Conservation (phyloP, 2,888 invertebrate species). For the Epinotia demarniana region DNA sequence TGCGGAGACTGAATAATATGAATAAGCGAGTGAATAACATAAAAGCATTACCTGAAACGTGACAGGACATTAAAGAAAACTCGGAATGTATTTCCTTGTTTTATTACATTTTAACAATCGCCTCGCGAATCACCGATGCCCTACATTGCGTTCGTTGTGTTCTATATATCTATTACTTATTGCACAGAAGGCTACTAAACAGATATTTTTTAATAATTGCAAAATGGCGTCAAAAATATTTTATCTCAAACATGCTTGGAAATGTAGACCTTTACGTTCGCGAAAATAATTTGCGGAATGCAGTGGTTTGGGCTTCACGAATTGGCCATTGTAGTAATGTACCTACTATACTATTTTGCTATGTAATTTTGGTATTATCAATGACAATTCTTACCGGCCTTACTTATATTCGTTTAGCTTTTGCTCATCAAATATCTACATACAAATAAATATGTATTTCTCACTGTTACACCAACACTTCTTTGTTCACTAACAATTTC, state of each 20-base stretch:
- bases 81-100: constrained; percentile 18
- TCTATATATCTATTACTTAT: background rate
- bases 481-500: constrained; percentile 7
- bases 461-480: constrained; percentile 2
- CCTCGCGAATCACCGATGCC: constrained; percentile 2
- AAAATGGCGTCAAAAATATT: background rate
- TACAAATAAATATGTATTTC: background rate
- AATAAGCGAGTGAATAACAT: constrained; percentile 27
- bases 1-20: constrained; percentile 16
- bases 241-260: background rate
- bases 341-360: too few relatives aligned
- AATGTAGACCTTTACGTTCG: background rate
- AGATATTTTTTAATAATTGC: background rate
- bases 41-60: constrained; percentile 29
- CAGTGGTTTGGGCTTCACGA: too few relatives aligned
- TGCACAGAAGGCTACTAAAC: background rate
- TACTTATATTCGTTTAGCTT: background rate
- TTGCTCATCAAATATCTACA: background rate
- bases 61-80: constrained; percentile 18
- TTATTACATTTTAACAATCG: constrained; percentile 20
- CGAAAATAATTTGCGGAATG: too few relatives aligned
- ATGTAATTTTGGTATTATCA: too few relatives aligned
- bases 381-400: too few relatives aligned
- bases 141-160: background rate
- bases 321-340: too few relatives aligned